Base-by-base conservation (phyloP, 2,888 invertebrate genomes). In the Scelioninae gen. 1 region DNA sequence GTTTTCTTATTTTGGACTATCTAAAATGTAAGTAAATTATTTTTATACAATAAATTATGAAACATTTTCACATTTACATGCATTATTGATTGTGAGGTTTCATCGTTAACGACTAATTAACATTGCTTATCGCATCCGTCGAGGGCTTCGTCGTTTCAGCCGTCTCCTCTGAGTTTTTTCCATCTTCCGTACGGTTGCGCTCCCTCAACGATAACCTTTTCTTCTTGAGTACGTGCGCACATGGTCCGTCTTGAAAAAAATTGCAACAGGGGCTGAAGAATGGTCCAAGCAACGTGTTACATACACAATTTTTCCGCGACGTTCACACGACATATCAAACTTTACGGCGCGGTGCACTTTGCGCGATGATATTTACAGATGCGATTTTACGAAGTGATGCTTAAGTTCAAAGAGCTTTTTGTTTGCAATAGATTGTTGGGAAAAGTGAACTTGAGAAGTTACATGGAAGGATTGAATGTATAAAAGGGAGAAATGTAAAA, bases 61-160 rank as follows among this genome's bases (percentile, higher is more conserved):
- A 34, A 5, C 5, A 34, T 34, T 34, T 34, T 9, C 5, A 5
- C 34, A 9, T 34, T 7, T 5, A 34, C 5, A 34, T 9, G 34
- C 9, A 5, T 34, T 9, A 34, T 34, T 34, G 34, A 34, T 7
- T 9, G 9, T 9, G 34, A 7, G 34, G 34, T 9, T 34, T 5
- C 34, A 34, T 34, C 34, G 34, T 34, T 34, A 34, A 34, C 34
- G 34, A 5, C 34, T 34, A 80, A 80, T 80, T 80, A 80, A 74
- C 79, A 74, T 68, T 74, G 66, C 74, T 80, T 80, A 74, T 68
- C 60, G 66, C 31, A 55, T 45, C 55, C 43, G 79, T 45, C 56
- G 60, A 72, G 72, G 66, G 72, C 53, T 79, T 79, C 69, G n/a
- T n/a, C n/a, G n/a, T n/a, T n/a, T n/a, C n/a, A n/a, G 66, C 15